Percentiles rank a stretch among this genome's conserved stretches.
phyloP scores from a whole-genome alignment of 2,113 vertebrate genomes.

The Acrocephalus arundinaceus region DNA sequence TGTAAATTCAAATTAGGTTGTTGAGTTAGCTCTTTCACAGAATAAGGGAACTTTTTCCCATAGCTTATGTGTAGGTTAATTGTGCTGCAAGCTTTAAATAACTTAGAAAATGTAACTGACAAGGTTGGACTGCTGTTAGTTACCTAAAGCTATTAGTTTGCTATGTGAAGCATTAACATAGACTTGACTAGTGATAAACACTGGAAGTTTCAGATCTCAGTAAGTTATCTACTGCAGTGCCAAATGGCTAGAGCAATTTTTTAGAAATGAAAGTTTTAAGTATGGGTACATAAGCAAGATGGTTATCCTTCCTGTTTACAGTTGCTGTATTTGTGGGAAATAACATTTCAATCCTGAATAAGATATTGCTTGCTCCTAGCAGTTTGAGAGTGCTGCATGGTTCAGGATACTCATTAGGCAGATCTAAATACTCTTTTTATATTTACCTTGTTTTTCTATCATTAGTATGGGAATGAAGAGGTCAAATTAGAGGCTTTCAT shows the following conservation, averaged over 20 bases:
- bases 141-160: neutral
- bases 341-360: neutral
- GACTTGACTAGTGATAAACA: neutral
- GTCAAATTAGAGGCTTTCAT: neutral
- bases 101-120: neutral
- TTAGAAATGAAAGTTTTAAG: neutral
- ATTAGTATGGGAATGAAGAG: neutral
- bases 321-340: neutral
- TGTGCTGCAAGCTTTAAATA: neutral
- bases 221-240: neutral
- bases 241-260: neutral
- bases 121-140: neutral
- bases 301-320: neutral
- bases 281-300: neutral
- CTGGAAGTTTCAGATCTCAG: neutral
- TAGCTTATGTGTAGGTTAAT: neutral
- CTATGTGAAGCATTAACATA: neutral
- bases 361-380: neutral
- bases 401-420: neutral
- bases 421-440: neutral
- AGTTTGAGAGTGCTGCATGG: neutral
- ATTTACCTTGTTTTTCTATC: neutral
- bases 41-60: neutral
- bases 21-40: neutral
- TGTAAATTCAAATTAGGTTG: neutral